Base-by-base conservation (phyloP, 2,888 invertebrate species). In the Drosophila kambysellisi region DNA sequence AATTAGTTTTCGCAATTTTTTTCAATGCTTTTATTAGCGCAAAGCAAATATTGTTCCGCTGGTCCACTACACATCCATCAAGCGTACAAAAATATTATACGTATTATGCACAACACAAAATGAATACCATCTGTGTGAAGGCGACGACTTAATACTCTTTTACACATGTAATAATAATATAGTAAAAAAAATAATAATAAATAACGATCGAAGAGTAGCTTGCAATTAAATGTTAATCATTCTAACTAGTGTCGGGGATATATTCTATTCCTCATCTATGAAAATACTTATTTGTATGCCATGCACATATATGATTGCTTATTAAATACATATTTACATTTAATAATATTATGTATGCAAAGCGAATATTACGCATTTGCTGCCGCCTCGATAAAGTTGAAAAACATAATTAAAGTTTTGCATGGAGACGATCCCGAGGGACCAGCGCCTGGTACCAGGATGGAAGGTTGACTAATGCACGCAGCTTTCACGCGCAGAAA, bases 361-460 rank as follows among this genome's bases (percentile, higher is more conserved):
- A 58, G 63, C 68, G 62, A 74, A 75, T 79, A 74, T 74, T 73
- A 70, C 59, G 61, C 20, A 46, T 56, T 50, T 52, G 50, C 52
- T 41, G 77, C 41, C 77, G 30, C 53, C 39, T 82, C 82, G 86
- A 79, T 82, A 84, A 87, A 87, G 82, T 84, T 87, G 70, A 68
- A 88, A 85, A 88, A 84, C 84, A 86, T 84, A 87, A 87, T 87
- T 87, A 87, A 86, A 88, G 86, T 88, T 88, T 81, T 59, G 72
- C 73, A 46, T 67, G 70, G 56, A 58, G 52, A 12, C 46, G 53
- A 69, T 65, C 71, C 85, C 82, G 65, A 37, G 70, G 66, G 74
- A 74, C 35, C 32, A 54, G 12, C 52, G 63, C 74, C 62, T 67
- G 56, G 41, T 72, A 65, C 59, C 61, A 69, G 65, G 67, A 74